phyloP scores from a whole-genome alignment of 2,888 invertebrate species.

The Aquatica leii region DNA sequence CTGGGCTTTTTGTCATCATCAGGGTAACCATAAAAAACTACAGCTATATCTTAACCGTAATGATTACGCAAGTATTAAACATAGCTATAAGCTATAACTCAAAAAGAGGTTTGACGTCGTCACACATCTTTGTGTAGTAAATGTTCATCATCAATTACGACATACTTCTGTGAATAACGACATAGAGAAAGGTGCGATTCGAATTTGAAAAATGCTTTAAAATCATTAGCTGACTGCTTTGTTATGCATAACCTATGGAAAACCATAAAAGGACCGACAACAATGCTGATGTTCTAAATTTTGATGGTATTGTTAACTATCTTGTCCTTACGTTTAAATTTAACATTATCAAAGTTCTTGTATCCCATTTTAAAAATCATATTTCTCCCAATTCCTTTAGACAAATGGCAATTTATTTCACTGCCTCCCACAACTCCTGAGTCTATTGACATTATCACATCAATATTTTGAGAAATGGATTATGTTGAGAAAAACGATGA shows the following conservation, averaged over 20 bases:
- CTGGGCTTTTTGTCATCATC: no score
- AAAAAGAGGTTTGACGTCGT: no score
- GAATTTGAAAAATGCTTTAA: no score
- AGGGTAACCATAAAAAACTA: no score
- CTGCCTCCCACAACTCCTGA: background rate
- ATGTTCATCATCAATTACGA: no score
- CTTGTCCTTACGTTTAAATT: background rate
- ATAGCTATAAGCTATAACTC: no score
- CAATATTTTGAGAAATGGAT: background rate
- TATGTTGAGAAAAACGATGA: no score
- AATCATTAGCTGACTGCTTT: background rate
- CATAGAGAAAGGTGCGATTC: no score
- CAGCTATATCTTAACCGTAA: no score
- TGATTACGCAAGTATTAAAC: no score
- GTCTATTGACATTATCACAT: background rate
- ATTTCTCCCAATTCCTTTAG: background rate
- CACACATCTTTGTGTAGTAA: no score
- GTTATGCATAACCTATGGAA: background rate
- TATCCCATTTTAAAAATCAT: background rate
- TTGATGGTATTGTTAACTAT: background rate
- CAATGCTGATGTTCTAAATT: background rate
- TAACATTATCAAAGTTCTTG: background rate
- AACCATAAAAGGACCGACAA: background rate
- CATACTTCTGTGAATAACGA: no score
- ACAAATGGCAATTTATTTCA: background rate